phyloP scores from a whole-genome alignment of 2,888 invertebrate genomes.

The Bombylius major region DNA sequence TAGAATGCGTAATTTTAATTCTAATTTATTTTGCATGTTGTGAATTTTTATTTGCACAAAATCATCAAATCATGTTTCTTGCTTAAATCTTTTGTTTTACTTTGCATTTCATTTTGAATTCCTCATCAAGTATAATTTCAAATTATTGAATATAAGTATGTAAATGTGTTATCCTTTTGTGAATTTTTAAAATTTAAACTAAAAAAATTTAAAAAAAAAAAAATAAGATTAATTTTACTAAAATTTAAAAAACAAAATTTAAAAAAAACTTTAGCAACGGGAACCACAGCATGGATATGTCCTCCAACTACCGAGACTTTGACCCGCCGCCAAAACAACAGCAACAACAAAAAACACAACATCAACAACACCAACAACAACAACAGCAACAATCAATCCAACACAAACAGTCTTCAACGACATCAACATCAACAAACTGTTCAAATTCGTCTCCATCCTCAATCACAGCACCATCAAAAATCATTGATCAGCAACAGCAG shows the following conservation, averaged over 20 bases:
- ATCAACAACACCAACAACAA: constrained; percentile 15
- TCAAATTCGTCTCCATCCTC: constrained; percentile 20
- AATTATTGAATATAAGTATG: not conserved
- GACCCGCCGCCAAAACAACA: constrained; percentile 31
- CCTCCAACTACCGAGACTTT: constrained; percentile 33
- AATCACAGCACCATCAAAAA: constrained; percentile 14
- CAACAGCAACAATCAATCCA: constrained; percentile 17
- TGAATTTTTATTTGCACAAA: too few relatives aligned
- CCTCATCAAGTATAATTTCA: not conserved
- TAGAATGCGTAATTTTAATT: too few relatives aligned
- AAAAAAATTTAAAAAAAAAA: too few relatives aligned
- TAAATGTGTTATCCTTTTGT: too few relatives aligned
- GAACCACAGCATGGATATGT: constrained; percentile 31
- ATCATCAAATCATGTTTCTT: not conserved
- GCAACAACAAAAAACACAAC: constrained; percentile 11
- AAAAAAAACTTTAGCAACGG: constrained; percentile 11
- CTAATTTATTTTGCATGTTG: too few relatives aligned
- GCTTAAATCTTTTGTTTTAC: not conserved
- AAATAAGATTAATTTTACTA: too few relatives aligned
- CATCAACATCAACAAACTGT: constrained; percentile 24
- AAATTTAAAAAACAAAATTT: too few relatives aligned
- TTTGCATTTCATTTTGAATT: too few relatives aligned
- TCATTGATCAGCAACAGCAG: constrained; percentile 16
- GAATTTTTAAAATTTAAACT: too few relatives aligned
- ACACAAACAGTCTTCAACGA: constrained; percentile 11